A percentile compares a stretch with the other conserved stretches of the same genome.
These are phyloP conservation scores for Malacosoma neustria DNA, from an alignment of 2,888 invertebrate species.

Conservation along the genomic window DNA sequence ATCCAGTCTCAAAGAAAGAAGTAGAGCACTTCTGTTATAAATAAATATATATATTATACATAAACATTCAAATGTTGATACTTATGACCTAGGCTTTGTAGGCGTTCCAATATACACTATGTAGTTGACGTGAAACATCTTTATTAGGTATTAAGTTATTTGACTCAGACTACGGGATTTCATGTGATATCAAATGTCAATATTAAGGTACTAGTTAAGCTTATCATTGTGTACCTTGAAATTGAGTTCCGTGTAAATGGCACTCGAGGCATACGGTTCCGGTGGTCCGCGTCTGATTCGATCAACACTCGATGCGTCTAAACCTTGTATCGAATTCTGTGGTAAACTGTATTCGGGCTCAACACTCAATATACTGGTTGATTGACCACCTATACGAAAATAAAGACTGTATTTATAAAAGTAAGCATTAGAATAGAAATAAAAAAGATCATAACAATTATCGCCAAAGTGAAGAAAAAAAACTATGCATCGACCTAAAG, in stretches of 20 bases:
- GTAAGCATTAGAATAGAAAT: too few species aligned
- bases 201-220: constrained; percentile 35
- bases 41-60: too few species aligned
- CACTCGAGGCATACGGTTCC: constrained; percentile 66
- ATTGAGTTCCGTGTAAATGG: constrained; percentile 72
- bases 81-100: too few species aligned
- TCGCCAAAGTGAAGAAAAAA: too few species aligned
- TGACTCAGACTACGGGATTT: constrained; percentile 42
- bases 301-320: constrained; percentile 60
- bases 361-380: constrained; percentile 57
- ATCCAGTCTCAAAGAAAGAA: too few species aligned
- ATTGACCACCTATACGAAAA: constrained; percentile 51
- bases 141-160: constrained; percentile 21
- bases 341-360: constrained; percentile 67
- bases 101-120: too few species aligned
- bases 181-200: constrained; percentile 43
- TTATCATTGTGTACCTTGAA: constrained; percentile 66
- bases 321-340: constrained; percentile 64
- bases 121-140: too few species aligned
- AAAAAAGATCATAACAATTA: too few species aligned
- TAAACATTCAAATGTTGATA: too few species aligned
- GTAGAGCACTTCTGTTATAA: too few species aligned
- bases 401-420: too few species aligned
- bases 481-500: too few species aligned
- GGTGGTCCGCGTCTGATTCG: constrained; percentile 59